Evolutionary conservation across 2,888 invertebrate species (phyloP).

Genomic region (Cyclophora albipunctata): DNA sequence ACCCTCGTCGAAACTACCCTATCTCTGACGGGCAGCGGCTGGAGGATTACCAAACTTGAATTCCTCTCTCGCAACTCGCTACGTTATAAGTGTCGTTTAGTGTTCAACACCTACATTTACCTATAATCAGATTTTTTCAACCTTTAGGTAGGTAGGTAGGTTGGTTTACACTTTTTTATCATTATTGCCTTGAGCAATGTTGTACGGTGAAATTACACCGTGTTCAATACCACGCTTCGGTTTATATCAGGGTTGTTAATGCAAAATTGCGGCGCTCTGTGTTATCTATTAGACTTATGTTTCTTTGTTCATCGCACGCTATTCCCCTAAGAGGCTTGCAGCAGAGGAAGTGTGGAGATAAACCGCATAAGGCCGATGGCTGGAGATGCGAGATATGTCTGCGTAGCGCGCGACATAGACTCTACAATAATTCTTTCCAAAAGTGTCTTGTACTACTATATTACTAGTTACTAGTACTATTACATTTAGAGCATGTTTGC

Average conservation of each 20-base stretch:
- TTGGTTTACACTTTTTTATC: no score
- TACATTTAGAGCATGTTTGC: no score
- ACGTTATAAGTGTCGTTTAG: no score
- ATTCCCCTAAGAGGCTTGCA: conserved; percentile 55
- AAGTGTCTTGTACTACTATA: conserved; percentile 19
- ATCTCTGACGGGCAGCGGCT: conserved; percentile 57
- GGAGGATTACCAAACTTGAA: conserved; percentile 58
- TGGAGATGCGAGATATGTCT: conserved; percentile 55
- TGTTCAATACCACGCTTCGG: no score
- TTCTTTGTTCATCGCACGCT: conserved; percentile 67
- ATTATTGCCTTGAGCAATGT: no score
- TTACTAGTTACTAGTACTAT: conserved; percentile 1
- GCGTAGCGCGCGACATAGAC: conserved; percentile 25
- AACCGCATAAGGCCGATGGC: conserved; percentile 41
- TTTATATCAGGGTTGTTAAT: no score
- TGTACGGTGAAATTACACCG: no score
- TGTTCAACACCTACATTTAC: no score
- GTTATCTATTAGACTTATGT: conserved; percentile 44
- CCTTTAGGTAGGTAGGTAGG: no score
- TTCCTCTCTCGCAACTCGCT: conserved; percentile 26
- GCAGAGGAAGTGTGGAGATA: conserved; percentile 39
- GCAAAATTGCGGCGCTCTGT: conserved; percentile 9
- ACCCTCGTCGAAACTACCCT: conserved; percentile 53
- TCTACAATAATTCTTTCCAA: conserved; percentile 37
- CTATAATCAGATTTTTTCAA: no score